phyloP scores from a whole-genome alignment of 1,140 invertebrate species.

The Notospermus geniculatus region DNA sequence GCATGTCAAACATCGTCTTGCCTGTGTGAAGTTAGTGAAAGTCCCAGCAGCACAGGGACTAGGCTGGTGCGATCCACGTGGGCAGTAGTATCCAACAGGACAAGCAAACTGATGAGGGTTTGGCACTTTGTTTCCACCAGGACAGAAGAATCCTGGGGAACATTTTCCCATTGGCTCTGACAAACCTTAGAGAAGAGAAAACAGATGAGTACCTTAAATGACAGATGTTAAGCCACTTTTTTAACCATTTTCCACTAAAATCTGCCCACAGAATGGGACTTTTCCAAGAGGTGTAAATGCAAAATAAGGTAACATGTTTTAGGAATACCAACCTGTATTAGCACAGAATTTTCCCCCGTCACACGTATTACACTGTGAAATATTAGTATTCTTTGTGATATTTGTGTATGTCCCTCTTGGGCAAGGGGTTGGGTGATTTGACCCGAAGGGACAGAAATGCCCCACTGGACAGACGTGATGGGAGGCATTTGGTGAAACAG shows the following conservation, averaged over 20 bases:
- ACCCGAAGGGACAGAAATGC: conserved; percentile 42
- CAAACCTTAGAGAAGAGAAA: too few species aligned
- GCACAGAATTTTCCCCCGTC: conserved; percentile 48
- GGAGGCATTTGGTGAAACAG: conserved; percentile 31
- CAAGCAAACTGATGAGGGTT: conserved; percentile 41
- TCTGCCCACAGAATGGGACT: too few species aligned
- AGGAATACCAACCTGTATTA: conserved; percentile 29
- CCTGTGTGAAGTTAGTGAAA: conserved; percentile 43
- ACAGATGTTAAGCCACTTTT: too few species aligned
- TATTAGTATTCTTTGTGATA: conserved; percentile 33
- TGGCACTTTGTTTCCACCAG: conserved; percentile 37
- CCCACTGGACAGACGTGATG: conserved; percentile 36
- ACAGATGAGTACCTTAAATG: too few species aligned
- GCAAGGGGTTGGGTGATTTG: conserved; percentile 25
- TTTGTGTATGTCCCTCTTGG: conserved; percentile 43
- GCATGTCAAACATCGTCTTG: conserved; percentile 34
- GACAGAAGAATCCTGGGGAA: conserved; percentile 48
- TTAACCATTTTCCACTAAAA: too few species aligned
- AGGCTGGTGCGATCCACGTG: conserved; percentile 33
- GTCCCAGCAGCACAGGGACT: conserved; percentile 43
- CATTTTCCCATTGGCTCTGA: conserved; percentile 34
- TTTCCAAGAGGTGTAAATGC: too few species aligned
- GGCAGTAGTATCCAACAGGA: conserved; percentile 47
- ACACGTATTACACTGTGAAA: conserved; percentile 38
- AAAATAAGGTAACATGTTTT: too few species aligned